Conservation (phyloP, 2,797 vertebrate genomes). For the Hydrocynus forskahlii region DNA sequence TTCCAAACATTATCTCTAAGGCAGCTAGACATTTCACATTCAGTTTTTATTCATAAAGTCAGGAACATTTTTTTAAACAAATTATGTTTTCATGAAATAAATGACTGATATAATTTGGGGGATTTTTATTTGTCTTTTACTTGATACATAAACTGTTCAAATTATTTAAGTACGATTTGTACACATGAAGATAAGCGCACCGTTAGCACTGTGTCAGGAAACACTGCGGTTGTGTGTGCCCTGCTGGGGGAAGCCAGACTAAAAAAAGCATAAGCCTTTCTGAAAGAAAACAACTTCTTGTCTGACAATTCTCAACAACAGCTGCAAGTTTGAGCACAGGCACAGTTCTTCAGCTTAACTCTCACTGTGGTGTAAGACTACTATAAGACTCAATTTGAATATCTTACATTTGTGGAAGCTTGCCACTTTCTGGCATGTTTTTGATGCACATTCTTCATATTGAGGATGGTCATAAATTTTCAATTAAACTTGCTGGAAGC, state of each 20-base stretch:
- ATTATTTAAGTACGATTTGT: background rate
- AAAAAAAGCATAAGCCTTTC: background rate
- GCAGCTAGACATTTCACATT: background rate
- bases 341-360: background rate
- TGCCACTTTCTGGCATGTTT: background rate
- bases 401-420: background rate
- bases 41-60: background rate
- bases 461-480: no score
- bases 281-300: slow-evolving; percentile 8
- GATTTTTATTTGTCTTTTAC: no score
- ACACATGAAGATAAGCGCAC: background rate
- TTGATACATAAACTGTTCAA: background rate
- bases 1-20: background rate
- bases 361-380: no score
- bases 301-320: background rate
- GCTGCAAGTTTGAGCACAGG: background rate
- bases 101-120: background rate
- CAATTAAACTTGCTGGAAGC: no score
- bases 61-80: background rate
- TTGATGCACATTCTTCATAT: background rate
- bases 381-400: background rate
- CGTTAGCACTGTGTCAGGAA: background rate
- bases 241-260: background rate
- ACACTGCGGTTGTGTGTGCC: background rate
- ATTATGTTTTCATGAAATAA: background rate